These are phyloP conservation scores for Drosophila bocqueti DNA, from an alignment of 1,140 invertebrate species.

Conservation along the genomic window DNA sequence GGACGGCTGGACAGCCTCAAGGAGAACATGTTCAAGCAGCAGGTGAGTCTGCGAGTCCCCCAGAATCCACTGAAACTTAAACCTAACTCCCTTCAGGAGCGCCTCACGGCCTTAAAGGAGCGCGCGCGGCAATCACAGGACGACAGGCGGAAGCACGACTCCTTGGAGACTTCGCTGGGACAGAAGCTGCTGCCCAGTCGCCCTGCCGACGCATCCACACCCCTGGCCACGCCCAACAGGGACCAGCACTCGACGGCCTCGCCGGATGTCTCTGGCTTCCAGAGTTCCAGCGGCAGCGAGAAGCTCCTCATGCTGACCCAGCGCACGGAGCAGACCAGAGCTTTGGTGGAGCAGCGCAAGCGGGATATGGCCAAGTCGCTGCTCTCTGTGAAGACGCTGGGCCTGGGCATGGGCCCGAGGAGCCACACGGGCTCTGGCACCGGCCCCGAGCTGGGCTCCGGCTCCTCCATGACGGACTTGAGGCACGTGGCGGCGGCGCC, in stretches of 20 bases:
- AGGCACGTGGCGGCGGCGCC: constrained; percentile 31
- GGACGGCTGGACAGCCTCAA: constrained; percentile 65
- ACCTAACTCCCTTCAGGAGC: constrained; percentile 35
- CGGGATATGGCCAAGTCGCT: constrained; percentile 65
- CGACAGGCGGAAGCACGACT: constrained; percentile 35
- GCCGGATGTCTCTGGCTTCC: constrained; percentile 11
- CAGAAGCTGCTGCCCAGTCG: constrained; percentile 39
- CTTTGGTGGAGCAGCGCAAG: constrained; percentile 68
- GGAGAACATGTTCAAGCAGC: constrained; percentile 66
- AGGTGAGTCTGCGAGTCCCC: constrained; percentile 23
- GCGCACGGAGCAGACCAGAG: constrained; percentile 86
- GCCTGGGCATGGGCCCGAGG: constrained; percentile 58
- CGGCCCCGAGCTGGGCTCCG: constrained; percentile 66
- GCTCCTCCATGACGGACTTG: constrained; percentile 82
- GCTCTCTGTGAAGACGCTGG: constrained; percentile 44
- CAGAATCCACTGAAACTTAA: background rate
- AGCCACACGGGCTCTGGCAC: background rate
- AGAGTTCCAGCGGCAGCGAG: constrained; percentile 79
- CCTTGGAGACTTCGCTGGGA: constrained; percentile 56
- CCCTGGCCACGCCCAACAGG: constrained; percentile 42
- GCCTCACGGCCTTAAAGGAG: constrained; percentile 61
- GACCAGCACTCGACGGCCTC: constrained; percentile 32
- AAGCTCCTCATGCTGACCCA: constrained; percentile 86
- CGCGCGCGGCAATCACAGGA: constrained; percentile 56
- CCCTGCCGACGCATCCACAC: constrained; percentile 40